phyloP scores from a whole-genome alignment of 1,140 invertebrate species.

The Cryptotermes secundus region DNA sequence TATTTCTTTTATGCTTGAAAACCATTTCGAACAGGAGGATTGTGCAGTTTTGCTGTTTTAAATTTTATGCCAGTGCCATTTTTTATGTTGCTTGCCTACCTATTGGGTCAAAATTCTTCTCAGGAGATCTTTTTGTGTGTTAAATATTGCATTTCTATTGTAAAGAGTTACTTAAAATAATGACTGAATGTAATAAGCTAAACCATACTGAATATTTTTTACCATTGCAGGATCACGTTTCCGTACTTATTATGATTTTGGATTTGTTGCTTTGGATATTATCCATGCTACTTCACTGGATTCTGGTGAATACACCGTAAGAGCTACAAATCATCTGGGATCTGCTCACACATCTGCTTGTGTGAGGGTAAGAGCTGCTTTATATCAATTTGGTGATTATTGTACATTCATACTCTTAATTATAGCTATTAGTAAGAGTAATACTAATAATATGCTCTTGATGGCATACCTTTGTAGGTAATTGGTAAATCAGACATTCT shows the following conservation, averaged over 20 bases:
- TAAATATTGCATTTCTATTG: conserved; percentile 20
- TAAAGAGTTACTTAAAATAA: neutral
- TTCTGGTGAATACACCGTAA: conserved; percentile 89
- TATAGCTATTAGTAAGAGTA: neutral
- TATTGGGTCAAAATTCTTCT: too few relatives aligned
- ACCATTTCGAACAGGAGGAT: too few relatives aligned
- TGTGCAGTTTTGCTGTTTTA: too few relatives aligned
- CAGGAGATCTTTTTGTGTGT: neutral
- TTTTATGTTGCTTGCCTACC: neutral
- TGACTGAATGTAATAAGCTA: too few relatives aligned
- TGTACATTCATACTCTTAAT: neutral
- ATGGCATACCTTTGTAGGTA: conserved; percentile 46
- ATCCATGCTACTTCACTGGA: conserved; percentile 83
- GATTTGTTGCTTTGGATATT: conserved; percentile 89
- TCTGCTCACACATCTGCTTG: conserved; percentile 87
- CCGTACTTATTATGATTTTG: conserved; percentile 93
- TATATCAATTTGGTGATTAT: too few relatives aligned
- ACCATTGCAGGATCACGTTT: conserved; percentile 68
- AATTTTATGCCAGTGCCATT: too few relatives aligned
- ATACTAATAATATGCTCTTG: neutral
- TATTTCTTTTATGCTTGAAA: too few relatives aligned
- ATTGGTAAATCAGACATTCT: conserved; percentile 82
- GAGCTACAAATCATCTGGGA: conserved; percentile 91
- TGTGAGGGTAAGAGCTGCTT: conserved; percentile 62
- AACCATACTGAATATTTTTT: neutral